Evolutionary conservation across 2,113 vertebrate species (phyloP).

Genomic region (Erythrolamprus reginae): DNA sequence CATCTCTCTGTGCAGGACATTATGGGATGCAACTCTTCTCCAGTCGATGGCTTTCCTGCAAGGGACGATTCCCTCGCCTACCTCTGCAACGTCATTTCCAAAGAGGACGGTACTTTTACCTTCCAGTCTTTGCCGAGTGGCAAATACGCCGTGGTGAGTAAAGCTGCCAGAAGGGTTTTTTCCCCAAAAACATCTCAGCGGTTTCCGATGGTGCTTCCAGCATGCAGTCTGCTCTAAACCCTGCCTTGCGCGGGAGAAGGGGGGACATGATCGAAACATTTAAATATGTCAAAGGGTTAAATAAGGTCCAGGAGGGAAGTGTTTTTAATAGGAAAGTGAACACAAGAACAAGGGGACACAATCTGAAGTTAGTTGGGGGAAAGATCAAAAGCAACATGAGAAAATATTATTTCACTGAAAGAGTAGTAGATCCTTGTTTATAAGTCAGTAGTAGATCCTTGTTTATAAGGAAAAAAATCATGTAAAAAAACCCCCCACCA

Average conservation of each 20-base stretch:
- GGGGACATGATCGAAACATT: too few species aligned
- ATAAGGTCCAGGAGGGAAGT: too few species aligned
- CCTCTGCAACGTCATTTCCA: conserved; percentile 84
- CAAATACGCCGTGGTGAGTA: conserved; percentile 86
- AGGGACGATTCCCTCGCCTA: conserved; percentile 77
- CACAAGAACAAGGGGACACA: too few species aligned
- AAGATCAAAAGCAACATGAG: too few species aligned
- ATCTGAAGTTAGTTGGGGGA: too few species aligned
- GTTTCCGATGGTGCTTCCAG: not conserved
- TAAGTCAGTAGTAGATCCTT: too few species aligned
- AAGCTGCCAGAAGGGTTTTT: not conserved
- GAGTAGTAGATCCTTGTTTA: too few species aligned
- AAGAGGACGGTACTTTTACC: conserved; percentile 86
- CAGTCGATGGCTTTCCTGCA: conserved; percentile 80
- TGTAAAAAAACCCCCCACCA: too few species aligned
- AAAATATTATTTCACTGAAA: too few species aligned
- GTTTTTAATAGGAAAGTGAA: too few species aligned
- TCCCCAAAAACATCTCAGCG: not conserved
- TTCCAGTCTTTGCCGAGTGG: conserved; percentile 90
- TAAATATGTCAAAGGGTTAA: too few species aligned
- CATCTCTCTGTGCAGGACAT: conserved; percentile 71
- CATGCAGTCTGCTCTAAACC: not conserved
- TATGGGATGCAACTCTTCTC: conserved; percentile 78
- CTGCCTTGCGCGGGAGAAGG: not conserved
- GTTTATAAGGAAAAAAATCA: too few species aligned